phyloP scores from a whole-genome alignment of 2,113 vertebrate genomes.

The Kryptolebias marmoratus region DNA sequence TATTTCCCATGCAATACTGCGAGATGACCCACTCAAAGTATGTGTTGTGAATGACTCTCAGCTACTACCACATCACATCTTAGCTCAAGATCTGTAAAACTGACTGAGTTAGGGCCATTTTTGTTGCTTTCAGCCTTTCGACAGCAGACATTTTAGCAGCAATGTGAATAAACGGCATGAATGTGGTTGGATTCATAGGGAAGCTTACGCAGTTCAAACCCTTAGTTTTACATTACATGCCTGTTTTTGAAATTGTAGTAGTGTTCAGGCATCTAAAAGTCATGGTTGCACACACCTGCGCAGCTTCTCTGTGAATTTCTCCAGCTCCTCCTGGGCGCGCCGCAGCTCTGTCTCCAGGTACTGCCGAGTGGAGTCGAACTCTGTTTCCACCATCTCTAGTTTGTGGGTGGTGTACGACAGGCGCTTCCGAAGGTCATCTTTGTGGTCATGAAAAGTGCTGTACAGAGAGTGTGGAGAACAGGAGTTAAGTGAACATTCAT shows the following conservation, averaged over 20 bases:
- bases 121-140: too few species aligned
- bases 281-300: conserved; percentile 81
- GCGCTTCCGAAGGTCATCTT: conserved; percentile 94
- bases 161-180: background rate
- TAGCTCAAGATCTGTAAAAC: too few species aligned
- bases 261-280: background rate
- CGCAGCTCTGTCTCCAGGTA: conserved; percentile 95
- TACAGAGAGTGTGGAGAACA: conserved; percentile 43
- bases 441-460: conserved; percentile 95
- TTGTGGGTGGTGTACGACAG: conserved; percentile 94
- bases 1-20: too few species aligned
- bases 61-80: too few species aligned
- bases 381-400: conserved; percentile 93
- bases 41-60: too few species aligned
- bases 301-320: conserved; percentile 96
- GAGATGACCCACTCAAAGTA: too few species aligned
- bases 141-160: background rate
- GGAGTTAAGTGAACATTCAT: conserved; percentile 1
- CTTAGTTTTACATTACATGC: background rate
- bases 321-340: conserved; percentile 93
- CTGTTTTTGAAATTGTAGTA: too few species aligned
- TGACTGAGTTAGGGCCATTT: too few species aligned
- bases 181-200: background rate
- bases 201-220: background rate
- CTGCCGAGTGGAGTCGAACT: conserved; percentile 94